phyloP scores from a whole-genome alignment of 2,888 invertebrate species.

The Leuctra nigra region DNA sequence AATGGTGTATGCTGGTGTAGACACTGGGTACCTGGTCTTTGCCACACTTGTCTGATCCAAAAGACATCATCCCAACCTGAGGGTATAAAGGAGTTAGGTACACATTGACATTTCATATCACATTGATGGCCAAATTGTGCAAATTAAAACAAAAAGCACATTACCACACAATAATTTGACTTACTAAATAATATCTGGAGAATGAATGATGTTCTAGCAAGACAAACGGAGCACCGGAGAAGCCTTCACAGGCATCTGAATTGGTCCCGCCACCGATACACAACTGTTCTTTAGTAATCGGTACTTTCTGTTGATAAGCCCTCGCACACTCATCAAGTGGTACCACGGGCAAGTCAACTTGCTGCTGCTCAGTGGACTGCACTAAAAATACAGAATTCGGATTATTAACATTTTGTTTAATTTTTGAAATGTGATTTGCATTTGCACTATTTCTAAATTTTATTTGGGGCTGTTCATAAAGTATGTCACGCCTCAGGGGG shows the following conservation, averaged over 20 bases:
- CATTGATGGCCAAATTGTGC: background rate
- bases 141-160: background rate
- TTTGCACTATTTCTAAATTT: background rate
- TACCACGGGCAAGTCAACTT: slow-evolving; percentile 58
- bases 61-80: slow-evolving; percentile 71
- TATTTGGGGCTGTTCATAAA: no score
- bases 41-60: slow-evolving; percentile 72
- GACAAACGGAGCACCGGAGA: slow-evolving; percentile 69
- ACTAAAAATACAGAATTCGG: no score
- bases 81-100: slow-evolving; percentile 29
- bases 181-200: slow-evolving; percentile 32
- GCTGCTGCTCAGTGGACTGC: slow-evolving; percentile 46
- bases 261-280: slow-evolving; percentile 70
- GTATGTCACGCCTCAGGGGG: no score
- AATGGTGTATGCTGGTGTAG: slow-evolving; percentile 67
- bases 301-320: slow-evolving; percentile 61
- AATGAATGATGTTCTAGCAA: slow-evolving; percentile 35
- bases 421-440: background rate
- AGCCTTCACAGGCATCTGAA: slow-evolving; percentile 71
- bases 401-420: no score
- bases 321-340: slow-evolving; percentile 58
- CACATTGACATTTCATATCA: background rate
- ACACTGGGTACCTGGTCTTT: slow-evolving; percentile 67
- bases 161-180: no score
- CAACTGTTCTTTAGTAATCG: slow-evolving; percentile 53